phyloP scores from a whole-genome alignment of 2,888 invertebrate species.

The Cheilosia scutellata region DNA sequence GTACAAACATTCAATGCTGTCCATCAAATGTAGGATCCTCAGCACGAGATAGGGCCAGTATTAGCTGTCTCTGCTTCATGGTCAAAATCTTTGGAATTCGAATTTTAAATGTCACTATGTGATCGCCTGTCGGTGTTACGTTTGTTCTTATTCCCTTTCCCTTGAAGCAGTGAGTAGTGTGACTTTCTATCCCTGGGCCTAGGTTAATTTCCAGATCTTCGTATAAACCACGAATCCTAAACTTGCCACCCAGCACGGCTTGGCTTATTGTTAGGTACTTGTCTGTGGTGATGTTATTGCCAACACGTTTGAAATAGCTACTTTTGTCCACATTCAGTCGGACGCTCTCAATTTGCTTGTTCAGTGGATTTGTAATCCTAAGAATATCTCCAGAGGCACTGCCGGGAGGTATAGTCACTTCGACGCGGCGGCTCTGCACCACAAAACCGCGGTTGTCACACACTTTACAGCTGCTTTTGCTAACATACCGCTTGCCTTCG shows the following conservation, averaged over 20 bases:
- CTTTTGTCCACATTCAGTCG: conserved; percentile 79
- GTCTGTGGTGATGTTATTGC: conserved; percentile 80
- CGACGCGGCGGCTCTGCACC: conserved; percentile 77
- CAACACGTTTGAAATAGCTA: conserved; percentile 80
- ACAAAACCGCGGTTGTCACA: conserved; percentile 81
- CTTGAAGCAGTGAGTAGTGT: conserved; percentile 79
- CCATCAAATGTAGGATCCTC: conserved; percentile 80
- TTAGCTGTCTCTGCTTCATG: conserved; percentile 81
- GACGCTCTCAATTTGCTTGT: conserved; percentile 79
- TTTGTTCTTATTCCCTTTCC: conserved; percentile 80
- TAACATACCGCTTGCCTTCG: conserved; percentile 80
- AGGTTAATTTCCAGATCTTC: conserved; percentile 80
- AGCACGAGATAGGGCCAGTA: conserved; percentile 80
- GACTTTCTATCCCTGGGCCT: conserved; percentile 81
- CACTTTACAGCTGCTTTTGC: conserved; percentile 80
- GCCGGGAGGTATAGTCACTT: conserved; percentile 80
- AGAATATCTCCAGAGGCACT: conserved; percentile 80
- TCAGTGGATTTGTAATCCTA: conserved; percentile 80
- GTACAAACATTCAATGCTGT: conserved; percentile 29
- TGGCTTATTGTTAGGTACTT: conserved; percentile 80
- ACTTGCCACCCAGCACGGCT: conserved; percentile 81
- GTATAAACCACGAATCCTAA: conserved; percentile 81
- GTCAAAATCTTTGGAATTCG: conserved; percentile 81
- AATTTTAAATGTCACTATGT: conserved; percentile 81
- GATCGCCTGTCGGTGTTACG: conserved; percentile 79